Conservation (phyloP, 2,888 invertebrate species). For the Catocala nupta region DNA sequence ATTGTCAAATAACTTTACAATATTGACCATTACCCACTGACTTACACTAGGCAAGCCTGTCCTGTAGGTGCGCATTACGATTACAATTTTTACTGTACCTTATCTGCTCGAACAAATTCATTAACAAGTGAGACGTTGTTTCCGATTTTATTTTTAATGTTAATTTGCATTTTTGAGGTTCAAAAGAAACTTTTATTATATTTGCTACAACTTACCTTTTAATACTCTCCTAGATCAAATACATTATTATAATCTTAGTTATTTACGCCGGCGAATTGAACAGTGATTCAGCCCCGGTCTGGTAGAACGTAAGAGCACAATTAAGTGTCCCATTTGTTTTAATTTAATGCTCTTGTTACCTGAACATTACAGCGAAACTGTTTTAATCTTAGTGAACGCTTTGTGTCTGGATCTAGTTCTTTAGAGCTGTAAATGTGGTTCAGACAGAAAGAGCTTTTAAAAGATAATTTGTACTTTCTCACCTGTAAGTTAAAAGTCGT, state of each 20-base stretch:
- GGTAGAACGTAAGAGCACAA: constrained; percentile 1
- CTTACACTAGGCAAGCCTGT: no score
- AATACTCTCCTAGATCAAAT: background rate
- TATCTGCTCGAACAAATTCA: no score
- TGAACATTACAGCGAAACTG: background rate
- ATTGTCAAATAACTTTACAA: no score
- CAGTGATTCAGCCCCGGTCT: background rate
- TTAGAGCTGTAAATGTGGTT: background rate
- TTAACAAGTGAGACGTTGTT: no score
- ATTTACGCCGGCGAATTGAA: constrained; percentile 13
- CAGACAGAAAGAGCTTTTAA: background rate
- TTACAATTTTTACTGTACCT: no score
- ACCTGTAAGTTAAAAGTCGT: no score
- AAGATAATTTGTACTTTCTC: no score
- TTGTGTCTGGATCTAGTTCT: background rate
- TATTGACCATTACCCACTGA: no score
- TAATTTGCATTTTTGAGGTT: no score
- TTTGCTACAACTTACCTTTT: no score
- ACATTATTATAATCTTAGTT: constrained; percentile 5
- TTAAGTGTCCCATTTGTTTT: constrained; percentile 17
- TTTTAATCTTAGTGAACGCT: constrained; percentile 11
- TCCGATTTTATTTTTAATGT: no score
- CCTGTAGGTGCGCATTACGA: no score
- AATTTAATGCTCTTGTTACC: constrained; percentile 19
- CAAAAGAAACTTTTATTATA: background rate